Conservation (phyloP, 2,797 vertebrate species). For the Darevskia nairensis region DNA sequence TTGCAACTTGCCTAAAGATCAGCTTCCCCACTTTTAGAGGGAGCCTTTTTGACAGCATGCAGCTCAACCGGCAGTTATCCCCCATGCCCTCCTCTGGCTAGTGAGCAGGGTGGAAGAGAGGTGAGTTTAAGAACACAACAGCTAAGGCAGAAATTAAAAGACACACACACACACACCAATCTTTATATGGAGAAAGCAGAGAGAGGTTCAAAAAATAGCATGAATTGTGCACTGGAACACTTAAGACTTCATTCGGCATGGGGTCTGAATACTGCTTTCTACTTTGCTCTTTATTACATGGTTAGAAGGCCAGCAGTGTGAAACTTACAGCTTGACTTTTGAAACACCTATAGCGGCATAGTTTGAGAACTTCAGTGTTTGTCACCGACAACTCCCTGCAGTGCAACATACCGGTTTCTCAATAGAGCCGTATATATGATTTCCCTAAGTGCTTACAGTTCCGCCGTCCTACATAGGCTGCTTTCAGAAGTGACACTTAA, state of each 20-base stretch:
- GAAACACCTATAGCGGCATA: conserved; percentile 77
- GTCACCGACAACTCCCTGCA: conserved; percentile 72
- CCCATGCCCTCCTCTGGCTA: not conserved
- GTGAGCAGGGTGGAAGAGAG: conserved; percentile 40
- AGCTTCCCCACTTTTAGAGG: not conserved
- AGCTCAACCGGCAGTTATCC: not conserved
- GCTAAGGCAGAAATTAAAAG: conserved; percentile 70
- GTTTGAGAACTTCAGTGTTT: conserved; percentile 75
- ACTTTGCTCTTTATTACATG: conserved; percentile 76
- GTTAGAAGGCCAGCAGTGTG: conserved; percentile 76
- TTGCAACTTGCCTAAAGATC: not conserved
- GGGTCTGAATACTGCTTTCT: conserved; percentile 76
- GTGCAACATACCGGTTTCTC: conserved; percentile 68
- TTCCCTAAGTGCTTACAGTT: conserved; percentile 72
- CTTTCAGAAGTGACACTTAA: conserved; percentile 48
- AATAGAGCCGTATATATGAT: conserved; percentile 68
- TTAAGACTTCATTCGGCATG: conserved; percentile 76
- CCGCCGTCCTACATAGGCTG: conserved; percentile 35
- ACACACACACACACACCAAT: conserved; percentile 1
- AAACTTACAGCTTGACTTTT: conserved; percentile 75
- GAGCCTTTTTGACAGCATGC: conserved; percentile 11
- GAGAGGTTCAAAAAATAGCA: conserved; percentile 68
- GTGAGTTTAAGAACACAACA: conserved; percentile 62
- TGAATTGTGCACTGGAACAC: conserved; percentile 78
- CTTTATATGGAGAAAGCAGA: conserved; percentile 63